phyloP scores from a whole-genome alignment of 2,888 invertebrate species.

The Meiosimyza platycephala region DNA sequence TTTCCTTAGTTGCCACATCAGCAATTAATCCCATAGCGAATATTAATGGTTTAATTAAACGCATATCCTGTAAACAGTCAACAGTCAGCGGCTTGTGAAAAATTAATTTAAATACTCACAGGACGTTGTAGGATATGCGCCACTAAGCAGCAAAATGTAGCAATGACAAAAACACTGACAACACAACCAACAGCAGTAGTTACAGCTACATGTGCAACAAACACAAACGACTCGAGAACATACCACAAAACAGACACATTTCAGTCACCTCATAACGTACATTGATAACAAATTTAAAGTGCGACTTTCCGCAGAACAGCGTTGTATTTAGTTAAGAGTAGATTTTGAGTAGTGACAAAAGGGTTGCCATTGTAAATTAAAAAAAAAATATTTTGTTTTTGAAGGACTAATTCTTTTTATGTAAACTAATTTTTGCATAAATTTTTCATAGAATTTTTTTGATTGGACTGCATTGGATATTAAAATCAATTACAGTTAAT shows the following conservation, averaged over 20 bases:
- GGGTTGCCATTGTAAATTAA: no score
- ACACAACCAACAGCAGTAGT: conserved; percentile 34
- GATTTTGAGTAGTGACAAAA: no score
- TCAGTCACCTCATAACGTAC: conserved; percentile 21
- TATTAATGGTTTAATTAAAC: not conserved
- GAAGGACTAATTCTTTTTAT: no score
- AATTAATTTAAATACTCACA: conserved; percentile 33
- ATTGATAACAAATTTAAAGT: conserved; percentile 30
- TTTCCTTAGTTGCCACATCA: not conserved
- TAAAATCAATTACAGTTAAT: no score
- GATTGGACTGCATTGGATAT: no score
- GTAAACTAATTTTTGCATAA: no score
- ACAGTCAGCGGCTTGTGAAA: conserved; percentile 18
- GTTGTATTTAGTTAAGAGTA: no score
- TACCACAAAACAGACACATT: conserved; percentile 25
- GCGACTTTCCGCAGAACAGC: conserved; percentile 49
- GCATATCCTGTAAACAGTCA: not conserved
- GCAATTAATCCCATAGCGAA: not conserved
- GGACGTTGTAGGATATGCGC: not conserved
- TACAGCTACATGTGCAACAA: not conserved
- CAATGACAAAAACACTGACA: conserved; percentile 28
- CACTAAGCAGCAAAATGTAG: conserved; percentile 1
- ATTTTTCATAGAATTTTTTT: no score
- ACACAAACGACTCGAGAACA: conserved; percentile 3
- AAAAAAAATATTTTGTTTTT: no score